These are phyloP conservation scores for Tachyglossus aculeatus DNA, from an alignment of 2,797 vertebrate genomes.

Conservation along the genomic window DNA sequence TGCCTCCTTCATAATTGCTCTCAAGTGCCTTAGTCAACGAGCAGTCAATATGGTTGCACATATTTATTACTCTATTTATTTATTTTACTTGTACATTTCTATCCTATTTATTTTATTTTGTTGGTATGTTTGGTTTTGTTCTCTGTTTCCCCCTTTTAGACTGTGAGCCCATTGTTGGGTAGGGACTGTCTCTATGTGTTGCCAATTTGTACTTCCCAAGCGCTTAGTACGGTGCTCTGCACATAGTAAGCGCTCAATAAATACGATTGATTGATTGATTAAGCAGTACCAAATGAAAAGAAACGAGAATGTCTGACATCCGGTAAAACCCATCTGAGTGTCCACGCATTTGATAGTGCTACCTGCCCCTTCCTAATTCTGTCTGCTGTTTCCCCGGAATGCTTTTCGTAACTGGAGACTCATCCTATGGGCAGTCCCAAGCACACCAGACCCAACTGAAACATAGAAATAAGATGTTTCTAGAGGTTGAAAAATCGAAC, in stretches of 20 bases:
- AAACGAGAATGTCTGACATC: background rate
- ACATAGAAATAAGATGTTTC: background rate
- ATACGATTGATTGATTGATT: too few relatives aligned
- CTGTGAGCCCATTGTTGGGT: too few relatives aligned
- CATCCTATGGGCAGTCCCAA: background rate
- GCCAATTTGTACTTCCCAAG: too few relatives aligned
- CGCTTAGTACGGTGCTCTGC: too few relatives aligned
- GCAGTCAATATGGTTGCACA: too few relatives aligned
- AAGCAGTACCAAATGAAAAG: constrained; percentile 2
- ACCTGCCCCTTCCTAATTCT: background rate
- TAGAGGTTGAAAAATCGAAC: background rate
- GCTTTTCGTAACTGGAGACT: background rate
- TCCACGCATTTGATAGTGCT: constrained; percentile 6
- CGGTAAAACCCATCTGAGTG: background rate
- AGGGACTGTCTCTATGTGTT: too few relatives aligned
- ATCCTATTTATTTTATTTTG: too few relatives aligned
- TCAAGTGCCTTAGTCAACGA: constrained; percentile 16
- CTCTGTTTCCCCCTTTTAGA: too few relatives aligned
- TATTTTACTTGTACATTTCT: too few relatives aligned
- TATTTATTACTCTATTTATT: too few relatives aligned
- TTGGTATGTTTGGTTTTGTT: too few relatives aligned
- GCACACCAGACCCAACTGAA: background rate
- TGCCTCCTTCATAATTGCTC: constrained; percentile 23
- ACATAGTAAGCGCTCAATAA: too few relatives aligned
- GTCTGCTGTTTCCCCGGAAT: constrained; percentile 7